Conservation (phyloP, 2,797 vertebrate genomes). For the Sylvilagus floridanus region DNA sequence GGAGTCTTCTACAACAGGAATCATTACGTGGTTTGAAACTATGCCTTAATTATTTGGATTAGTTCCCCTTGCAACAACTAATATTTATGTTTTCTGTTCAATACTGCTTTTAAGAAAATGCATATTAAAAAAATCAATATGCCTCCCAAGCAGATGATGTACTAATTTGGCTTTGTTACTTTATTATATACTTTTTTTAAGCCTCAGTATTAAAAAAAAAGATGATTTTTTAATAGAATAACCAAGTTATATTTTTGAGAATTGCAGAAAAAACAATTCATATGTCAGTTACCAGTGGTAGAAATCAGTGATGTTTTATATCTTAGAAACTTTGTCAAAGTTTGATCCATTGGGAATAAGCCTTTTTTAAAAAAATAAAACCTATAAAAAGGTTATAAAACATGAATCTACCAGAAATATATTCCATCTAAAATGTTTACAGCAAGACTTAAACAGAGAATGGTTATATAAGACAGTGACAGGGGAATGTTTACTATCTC, state of each 20-base stretch:
- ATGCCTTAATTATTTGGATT: not conserved
- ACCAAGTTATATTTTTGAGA: conserved; percentile 51
- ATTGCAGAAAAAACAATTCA: conserved; percentile 44
- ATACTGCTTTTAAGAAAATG: not conserved
- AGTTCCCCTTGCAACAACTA: not conserved
- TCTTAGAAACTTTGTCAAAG: conserved; percentile 28
- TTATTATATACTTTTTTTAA: conserved; percentile 44
- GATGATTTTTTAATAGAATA: conserved; percentile 56
- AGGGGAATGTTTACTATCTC: conserved; percentile 18
- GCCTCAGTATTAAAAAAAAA: conserved; percentile 31
- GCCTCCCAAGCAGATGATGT: not conserved
- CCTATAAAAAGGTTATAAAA: conserved; percentile 30
- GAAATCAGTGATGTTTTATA: not conserved
- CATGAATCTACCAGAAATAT: not conserved
- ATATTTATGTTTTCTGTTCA: not conserved
- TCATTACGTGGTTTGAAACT: not conserved
- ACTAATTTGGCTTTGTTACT: not conserved
- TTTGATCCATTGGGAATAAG: not conserved
- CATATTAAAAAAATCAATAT: conserved; percentile 14
- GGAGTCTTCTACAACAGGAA: not conserved
- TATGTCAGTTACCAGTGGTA: not conserved
- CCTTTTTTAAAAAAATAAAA: conserved; percentile 39
- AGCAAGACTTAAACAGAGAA: conserved; percentile 24
- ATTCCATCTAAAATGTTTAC: conserved; percentile 51
- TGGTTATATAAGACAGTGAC: conserved; percentile 44